Conservation (phyloP, 2,797 vertebrate genomes). For the Lycodopsis pacificus region DNA sequence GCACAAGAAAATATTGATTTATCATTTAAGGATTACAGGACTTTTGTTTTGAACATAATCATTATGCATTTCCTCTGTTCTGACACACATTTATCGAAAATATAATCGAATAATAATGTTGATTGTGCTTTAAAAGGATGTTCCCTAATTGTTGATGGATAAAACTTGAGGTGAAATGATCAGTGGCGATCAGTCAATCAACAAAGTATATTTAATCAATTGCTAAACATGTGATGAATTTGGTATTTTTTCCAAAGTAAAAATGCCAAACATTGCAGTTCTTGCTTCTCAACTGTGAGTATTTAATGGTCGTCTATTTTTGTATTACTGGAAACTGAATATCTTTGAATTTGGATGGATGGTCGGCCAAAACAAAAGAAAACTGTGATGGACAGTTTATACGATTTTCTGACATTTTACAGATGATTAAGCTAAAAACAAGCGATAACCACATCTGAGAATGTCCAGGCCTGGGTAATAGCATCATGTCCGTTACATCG, state of each 20-base stretch:
- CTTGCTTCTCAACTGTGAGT: not conserved
- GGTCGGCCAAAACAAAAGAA: not conserved
- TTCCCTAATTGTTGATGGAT: not conserved
- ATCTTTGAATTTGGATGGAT: not conserved
- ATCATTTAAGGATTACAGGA: conserved; percentile 1
- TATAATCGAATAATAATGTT: not conserved
- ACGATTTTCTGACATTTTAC: not conserved
- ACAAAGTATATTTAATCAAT: not conserved
- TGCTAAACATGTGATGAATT: not conserved
- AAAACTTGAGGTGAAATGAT: not conserved
- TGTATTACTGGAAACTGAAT: not conserved
- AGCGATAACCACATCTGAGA: not conserved
- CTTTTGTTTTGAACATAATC: not conserved
- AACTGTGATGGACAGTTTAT: not conserved
- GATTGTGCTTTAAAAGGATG: not conserved
- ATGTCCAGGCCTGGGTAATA: conserved; percentile 14
- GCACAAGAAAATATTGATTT: not conserved
- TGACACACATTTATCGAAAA: not conserved
- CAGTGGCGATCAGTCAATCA: not conserved
- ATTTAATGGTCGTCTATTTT: not conserved
- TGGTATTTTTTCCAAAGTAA: not conserved
- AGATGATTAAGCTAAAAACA: not conserved
- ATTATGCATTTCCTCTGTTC: not conserved
- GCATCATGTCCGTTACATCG: conserved; percentile 18
- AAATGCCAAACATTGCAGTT: not conserved